Percentiles rank a stretch among this genome's conserved stretches.
Evolutionary conservation across 2,797 vertebrate species (phyloP).

Genomic region (Adelosebastes latens): DNA sequence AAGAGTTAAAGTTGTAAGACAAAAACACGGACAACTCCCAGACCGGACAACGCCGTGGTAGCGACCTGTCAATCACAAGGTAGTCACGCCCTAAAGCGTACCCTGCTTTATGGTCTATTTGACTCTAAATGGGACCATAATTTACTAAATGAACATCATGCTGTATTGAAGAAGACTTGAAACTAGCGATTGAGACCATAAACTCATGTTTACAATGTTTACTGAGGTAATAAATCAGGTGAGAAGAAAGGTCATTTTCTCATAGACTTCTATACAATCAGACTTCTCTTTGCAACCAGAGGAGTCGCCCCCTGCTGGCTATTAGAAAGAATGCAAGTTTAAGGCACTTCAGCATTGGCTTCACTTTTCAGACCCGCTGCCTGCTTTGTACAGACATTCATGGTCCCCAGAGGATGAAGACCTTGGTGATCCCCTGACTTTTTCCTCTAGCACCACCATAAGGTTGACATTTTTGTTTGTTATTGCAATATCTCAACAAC

Average conservation of each 20-base stretch:
- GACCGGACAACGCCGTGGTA: background rate
- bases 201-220: background rate
- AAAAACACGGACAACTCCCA: background rate
- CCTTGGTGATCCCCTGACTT: no score
- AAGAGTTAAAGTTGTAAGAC: background rate
- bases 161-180: background rate
- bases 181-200: background rate
- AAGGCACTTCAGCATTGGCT: background rate
- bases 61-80: background rate
- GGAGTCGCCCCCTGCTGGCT: background rate
- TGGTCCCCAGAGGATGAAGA: no score
- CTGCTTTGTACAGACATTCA: no score
- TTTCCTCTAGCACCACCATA: no score
- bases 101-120: fast-evolving
- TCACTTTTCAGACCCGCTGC: no score
- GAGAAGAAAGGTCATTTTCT: fast-evolving
- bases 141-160: no score
- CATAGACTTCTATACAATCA: background rate
- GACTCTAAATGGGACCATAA: no score
- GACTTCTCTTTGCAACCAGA: no score
- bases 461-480: no score
- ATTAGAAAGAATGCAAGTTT: background rate
- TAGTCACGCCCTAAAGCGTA: background rate
- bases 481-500: background rate
- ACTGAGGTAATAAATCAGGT: background rate